Evolutionary conservation across 2,113 vertebrate species (phyloP), one percentile per base, ranked within the genome.

Genomic region (Melanocharis versteri): DNA sequence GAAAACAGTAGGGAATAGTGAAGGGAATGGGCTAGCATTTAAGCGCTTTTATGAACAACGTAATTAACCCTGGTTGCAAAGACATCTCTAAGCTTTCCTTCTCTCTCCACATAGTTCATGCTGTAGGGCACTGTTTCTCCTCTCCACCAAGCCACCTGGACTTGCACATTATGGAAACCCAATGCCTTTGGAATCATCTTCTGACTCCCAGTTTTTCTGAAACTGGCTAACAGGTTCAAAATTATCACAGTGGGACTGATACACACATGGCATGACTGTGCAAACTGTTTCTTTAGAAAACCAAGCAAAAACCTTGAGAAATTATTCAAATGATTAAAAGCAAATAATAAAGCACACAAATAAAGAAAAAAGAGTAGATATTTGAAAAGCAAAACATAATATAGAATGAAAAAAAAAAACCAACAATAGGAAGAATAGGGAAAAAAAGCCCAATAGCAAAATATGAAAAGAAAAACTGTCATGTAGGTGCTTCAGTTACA

Each of bases 361-460:
- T 18, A 83, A 80, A 80, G 3, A 31, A 44, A 71, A 66, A 31
- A 11, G 8, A 53, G 23, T 24, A 70, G 54, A 37, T 65, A 47
- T 37, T 37, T 56, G 50, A 81, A 56, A 68, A 80, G 33, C 9
- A 89, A 89, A 91, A 40, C 2, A 7, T 20, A 17, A 24, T 10
- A 62, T 0, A 72, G 24, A 64, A 81, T 10, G 0, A 17, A 58
- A 73, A 35, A 31, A 61, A 65, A 61, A 13, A 8, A 24, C 0
- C 6, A 60, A 30, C 10, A 65, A 57, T 45, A 89, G 6, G 18
- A 86, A 8, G 11, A 90, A 45, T 1, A 53, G 22, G 28, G 24
- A 2, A 21, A 72, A 69, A 50, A 64, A 82, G 3, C 1, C 9
- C 23, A 40, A 13, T 7, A 79, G 12, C 69, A 84, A 72, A 81